Percentiles rank a stretch among this genome's conserved stretches.
Evolutionary conservation across 1,140 invertebrate genomes (phyloP).

Genomic region (Steinernema khuongi): DNA sequence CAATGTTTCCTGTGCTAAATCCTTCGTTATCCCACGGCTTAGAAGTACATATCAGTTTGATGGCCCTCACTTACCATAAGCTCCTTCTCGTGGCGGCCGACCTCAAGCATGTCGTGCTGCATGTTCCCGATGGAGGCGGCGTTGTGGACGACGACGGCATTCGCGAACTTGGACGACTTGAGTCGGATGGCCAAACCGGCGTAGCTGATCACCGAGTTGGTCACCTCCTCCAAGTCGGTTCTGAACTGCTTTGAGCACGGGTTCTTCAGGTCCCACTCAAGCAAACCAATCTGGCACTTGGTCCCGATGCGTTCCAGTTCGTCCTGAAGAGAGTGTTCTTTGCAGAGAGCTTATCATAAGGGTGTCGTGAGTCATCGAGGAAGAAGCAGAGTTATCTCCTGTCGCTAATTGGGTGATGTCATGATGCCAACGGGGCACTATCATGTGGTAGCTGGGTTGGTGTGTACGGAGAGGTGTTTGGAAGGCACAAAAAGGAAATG

Average conservation of each 20-base stretch:
- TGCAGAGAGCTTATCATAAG: neutral
- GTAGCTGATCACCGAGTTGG: slow-evolving; percentile 14
- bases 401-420: slow-evolving; percentile 10
- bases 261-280: neutral
- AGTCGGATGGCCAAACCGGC: neutral
- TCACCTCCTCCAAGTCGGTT: neutral
- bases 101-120: slow-evolving; percentile 9
- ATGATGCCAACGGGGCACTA: too few relatives aligned
- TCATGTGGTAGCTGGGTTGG: too few relatives aligned
- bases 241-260: neutral
- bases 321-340: too few relatives aligned
- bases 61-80: neutral
- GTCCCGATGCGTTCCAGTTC: neutral
- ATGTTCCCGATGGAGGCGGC: neutral
- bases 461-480: too few relatives aligned
- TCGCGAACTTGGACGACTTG: slow-evolving; percentile 8
- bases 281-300: slow-evolving; percentile 1
- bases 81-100: slow-evolving; percentile 11
- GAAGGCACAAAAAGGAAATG: too few relatives aligned
- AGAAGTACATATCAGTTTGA: too few relatives aligned
- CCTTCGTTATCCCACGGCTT: too few relatives aligned
- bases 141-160: slow-evolving; percentile 6
- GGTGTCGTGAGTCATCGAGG: neutral
- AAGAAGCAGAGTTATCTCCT: neutral
- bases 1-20: too few relatives aligned